Conservation (phyloP, 2,888 invertebrate species). For the Leucophora obtusa region DNA sequence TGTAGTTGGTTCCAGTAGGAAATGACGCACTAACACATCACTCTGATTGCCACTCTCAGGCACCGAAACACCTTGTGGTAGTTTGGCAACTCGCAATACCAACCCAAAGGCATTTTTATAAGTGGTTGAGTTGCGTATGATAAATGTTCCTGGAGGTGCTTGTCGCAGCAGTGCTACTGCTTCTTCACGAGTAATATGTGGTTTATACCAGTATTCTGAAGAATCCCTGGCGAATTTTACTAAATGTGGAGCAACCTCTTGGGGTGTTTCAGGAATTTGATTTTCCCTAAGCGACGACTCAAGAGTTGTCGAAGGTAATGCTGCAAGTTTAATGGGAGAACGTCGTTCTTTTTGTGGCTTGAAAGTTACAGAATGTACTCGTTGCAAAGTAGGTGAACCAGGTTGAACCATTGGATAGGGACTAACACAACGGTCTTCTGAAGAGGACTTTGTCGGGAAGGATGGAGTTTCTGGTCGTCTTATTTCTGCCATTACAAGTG, state of each 20-base stretch:
- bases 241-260: constrained; percentile 91
- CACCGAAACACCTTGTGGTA: constrained; percentile 85
- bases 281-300: background rate
- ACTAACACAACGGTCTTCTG: constrained; percentile 81
- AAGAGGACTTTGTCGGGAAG: constrained; percentile 91
- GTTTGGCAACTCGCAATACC: constrained; percentile 92
- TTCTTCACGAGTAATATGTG: constrained; percentile 95
- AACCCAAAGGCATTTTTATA: constrained; percentile 91
- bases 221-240: constrained; percentile 93
- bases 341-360: background rate
- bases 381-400: constrained; percentile 47
- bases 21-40: constrained; percentile 94
- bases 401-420: constrained; percentile 67
- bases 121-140: constrained; percentile 93
- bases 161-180: constrained; percentile 92
- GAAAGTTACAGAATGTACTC: background rate
- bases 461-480: constrained; percentile 91
- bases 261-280: constrained; percentile 77
- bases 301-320: constrained; percentile 78
- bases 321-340: constrained; percentile 8
- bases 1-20: constrained; percentile 97
- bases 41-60: constrained; percentile 79
- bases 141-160: constrained; percentile 94
- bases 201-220: constrained; percentile 98
- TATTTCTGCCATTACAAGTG: constrained; percentile 56